Evolutionary conservation across 2,888 invertebrate genomes (phyloP).

Genomic region (Megastigmus dorsalis): DNA sequence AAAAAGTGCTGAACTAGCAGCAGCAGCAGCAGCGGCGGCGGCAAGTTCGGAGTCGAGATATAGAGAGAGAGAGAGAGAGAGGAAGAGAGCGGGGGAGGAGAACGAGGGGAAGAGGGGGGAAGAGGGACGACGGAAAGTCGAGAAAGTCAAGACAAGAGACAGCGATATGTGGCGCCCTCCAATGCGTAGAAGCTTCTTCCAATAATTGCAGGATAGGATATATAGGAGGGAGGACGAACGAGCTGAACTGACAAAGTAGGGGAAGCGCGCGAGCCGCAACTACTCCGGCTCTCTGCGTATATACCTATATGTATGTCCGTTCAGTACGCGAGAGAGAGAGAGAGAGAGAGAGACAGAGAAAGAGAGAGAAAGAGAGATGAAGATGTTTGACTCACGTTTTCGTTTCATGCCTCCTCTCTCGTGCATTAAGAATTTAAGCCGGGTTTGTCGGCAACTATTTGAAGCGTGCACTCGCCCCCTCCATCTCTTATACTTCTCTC

Average conservation of each 20-base stretch:
- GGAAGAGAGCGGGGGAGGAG: background rate
- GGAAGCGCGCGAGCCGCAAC: slow-evolving; percentile 15
- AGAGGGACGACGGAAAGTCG: slow-evolving; percentile 1
- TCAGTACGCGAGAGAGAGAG: slow-evolving; percentile 11
- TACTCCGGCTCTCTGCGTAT: too few species aligned
- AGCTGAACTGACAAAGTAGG: slow-evolving; percentile 2
- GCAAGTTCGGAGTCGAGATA: background rate
- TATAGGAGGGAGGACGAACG: slow-evolving; percentile 31
- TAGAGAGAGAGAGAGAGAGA: background rate
- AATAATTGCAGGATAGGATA: slow-evolving; percentile 54
- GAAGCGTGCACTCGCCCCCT: too few species aligned
- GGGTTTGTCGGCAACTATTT: slow-evolving; percentile 22
- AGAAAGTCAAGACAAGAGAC: slow-evolving; percentile 47
- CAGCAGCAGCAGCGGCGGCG: background rate
- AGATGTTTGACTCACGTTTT: slow-evolving; percentile 43
- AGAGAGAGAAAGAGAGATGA: background rate
- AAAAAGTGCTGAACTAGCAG: slow-evolving; percentile 62
- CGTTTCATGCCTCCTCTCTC: slow-evolving; percentile 27
- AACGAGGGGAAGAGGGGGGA: background rate
- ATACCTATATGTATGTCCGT: too few species aligned
- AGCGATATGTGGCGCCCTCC: slow-evolving; percentile 70
- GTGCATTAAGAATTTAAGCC: slow-evolving; percentile 38
- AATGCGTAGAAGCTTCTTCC: slow-evolving; percentile 58
- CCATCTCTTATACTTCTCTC: too few species aligned
- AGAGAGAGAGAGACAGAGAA: background rate